phyloP scores from a whole-genome alignment of 2,113 vertebrate species.

The Coptodon bakossiorum region DNA sequence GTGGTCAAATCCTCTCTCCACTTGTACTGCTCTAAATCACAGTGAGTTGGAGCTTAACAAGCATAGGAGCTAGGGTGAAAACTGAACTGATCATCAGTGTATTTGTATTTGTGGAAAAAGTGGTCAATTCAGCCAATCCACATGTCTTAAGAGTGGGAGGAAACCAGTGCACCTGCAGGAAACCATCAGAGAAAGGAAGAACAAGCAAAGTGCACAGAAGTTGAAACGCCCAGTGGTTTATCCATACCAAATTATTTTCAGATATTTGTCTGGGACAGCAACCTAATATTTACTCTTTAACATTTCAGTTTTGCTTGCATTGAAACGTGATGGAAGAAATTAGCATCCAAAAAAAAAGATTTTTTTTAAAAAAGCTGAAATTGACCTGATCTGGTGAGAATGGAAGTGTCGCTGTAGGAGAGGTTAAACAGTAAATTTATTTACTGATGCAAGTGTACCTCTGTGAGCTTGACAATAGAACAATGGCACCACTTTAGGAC shows the following conservation, averaged over 20 bases:
- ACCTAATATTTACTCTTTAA: not conserved
- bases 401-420: not conserved
- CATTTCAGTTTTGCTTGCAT: not conserved
- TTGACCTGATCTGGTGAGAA: not conserved
- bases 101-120: not conserved
- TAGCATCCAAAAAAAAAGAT: not conserved
- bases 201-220: not conserved
- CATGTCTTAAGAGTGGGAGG: not conserved
- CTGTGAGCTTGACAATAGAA: not conserved
- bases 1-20: not conserved
- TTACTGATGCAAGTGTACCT: not conserved
- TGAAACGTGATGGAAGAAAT: not conserved
- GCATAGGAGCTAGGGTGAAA: not conserved
- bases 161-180: not conserved
- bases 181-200: not conserved
- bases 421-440: not conserved
- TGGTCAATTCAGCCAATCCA: not conserved
- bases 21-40: not conserved
- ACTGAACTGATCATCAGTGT: not conserved
- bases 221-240: not conserved
- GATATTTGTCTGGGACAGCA: not conserved
- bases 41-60: not conserved
- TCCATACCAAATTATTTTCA: not conserved
- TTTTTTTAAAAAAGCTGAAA: not conserved
- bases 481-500: not conserved